Evolutionary conservation across 2,888 invertebrate genomes (phyloP).

Genomic region (Xestia rhomboidea): DNA sequence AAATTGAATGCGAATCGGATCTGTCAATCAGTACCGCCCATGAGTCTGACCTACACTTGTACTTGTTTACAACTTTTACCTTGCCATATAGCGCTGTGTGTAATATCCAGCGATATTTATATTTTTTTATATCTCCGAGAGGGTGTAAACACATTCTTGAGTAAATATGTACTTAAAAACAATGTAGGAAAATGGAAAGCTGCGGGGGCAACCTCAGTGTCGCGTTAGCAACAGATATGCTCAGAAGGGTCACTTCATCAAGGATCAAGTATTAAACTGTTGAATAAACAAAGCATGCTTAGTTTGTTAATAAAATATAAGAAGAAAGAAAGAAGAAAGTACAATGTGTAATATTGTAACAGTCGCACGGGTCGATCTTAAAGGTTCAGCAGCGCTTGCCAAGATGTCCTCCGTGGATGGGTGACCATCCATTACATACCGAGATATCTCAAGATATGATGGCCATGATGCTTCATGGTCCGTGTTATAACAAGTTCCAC

Average conservation of each 20-base stretch:
- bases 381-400: background rate
- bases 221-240: background rate
- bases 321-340: too few relatives aligned
- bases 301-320: background rate
- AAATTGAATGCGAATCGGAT: background rate
- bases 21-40: background rate
- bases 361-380: background rate
- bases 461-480: too few relatives aligned
- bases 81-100: too few relatives aligned
- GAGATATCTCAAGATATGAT: background rate
- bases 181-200: constrained; percentile 57
- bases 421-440: background rate
- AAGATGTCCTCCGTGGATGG: background rate
- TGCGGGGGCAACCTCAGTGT: constrained; percentile 21
- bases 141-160: constrained; percentile 43
- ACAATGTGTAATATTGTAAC: background rate
- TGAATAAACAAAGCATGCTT: background rate
- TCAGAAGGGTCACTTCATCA: constrained; percentile 21
- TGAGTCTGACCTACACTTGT: background rate
- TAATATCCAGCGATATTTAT: too few relatives aligned
- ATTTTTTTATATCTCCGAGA: constrained; percentile 28
- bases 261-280: background rate
- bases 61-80: constrained; percentile 27
- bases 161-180: constrained; percentile 51
- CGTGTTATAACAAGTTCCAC: too few relatives aligned